phyloP scores from a whole-genome alignment of 2,797 vertebrate genomes.

The Morus bassanus region DNA sequence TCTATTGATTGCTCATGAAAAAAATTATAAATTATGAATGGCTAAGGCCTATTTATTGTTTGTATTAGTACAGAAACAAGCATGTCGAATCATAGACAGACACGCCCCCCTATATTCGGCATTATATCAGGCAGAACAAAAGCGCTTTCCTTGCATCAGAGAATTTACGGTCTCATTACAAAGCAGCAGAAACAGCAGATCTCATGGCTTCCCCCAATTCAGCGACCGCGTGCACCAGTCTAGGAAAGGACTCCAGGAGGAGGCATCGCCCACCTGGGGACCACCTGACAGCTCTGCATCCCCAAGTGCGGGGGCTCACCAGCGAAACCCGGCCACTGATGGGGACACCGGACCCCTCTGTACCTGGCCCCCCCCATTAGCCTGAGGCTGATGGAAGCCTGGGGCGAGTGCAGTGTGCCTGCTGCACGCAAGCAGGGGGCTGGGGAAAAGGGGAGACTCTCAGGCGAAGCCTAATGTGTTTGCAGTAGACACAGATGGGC shows the following conservation, averaged over 20 bases:
- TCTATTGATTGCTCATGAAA: neutral
- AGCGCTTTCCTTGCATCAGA: neutral
- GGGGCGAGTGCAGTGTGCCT: neutral
- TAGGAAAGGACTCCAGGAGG: neutral
- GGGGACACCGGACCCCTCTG: neutral
- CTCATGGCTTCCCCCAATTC: neutral
- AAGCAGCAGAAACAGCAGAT: neutral
- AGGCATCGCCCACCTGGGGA: neutral
- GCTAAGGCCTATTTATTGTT: neutral
- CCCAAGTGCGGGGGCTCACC: accelerated
- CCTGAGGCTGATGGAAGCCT: neutral
- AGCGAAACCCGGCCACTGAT: accelerated
- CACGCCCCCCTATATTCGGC: neutral
- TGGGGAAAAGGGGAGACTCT: neutral
- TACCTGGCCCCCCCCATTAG: accelerated
- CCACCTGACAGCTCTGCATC: accelerated
- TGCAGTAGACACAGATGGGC: accelerated
- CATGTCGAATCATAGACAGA: neutral
- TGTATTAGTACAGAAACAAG: neutral
- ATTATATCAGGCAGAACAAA: neutral
- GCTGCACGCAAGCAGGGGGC: neutral
- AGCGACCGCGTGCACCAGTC: accelerated
- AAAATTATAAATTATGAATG: neutral
- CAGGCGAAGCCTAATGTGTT: neutral
- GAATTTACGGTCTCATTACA: neutral